These are phyloP conservation scores for Trachymyrmex septentrionalis DNA, from an alignment of 1,140 invertebrate genomes.

Conservation along the genomic window DNA sequence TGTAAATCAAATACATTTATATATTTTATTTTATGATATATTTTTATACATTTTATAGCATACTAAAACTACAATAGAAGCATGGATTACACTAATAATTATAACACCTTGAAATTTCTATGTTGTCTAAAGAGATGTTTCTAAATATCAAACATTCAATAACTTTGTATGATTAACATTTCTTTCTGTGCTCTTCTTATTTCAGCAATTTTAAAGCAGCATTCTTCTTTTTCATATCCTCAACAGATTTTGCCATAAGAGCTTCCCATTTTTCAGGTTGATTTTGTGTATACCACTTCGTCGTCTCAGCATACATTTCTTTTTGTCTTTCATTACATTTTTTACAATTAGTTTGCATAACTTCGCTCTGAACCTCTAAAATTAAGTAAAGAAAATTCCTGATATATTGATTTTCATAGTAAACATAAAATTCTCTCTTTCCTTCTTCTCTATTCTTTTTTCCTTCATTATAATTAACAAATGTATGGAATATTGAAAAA, in stretches of 20 bases:
- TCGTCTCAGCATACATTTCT: neutral
- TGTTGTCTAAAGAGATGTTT: neutral
- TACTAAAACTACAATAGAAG: neutral
- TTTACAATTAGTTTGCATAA: constrained; percentile 64
- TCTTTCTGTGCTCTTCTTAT: neutral
- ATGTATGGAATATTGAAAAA: neutral
- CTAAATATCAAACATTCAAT: neutral
- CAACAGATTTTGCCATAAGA: constrained; percentile 49
- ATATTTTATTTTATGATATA: neutral
- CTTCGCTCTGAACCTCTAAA: constrained; percentile 61
- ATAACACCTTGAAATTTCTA: neutral
- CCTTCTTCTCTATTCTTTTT: neutral
- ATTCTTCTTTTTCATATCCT: constrained; percentile 26
- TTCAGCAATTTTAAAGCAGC: neutral
- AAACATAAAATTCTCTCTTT: neutral
- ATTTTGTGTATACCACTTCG: constrained; percentile 63
- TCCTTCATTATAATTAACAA: neutral
- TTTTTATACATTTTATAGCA: neutral
- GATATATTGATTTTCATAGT: neutral
- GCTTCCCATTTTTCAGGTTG: constrained; percentile 58
- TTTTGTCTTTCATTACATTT: constrained; percentile 72
- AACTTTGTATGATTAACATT: constrained; percentile 12
- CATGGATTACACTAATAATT: constrained; percentile 4
- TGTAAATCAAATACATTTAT: neutral
- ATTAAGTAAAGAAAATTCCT: neutral